Base-by-base conservation (phyloP, 2,113 vertebrate species). In the Eubucco bourcierii region DNA sequence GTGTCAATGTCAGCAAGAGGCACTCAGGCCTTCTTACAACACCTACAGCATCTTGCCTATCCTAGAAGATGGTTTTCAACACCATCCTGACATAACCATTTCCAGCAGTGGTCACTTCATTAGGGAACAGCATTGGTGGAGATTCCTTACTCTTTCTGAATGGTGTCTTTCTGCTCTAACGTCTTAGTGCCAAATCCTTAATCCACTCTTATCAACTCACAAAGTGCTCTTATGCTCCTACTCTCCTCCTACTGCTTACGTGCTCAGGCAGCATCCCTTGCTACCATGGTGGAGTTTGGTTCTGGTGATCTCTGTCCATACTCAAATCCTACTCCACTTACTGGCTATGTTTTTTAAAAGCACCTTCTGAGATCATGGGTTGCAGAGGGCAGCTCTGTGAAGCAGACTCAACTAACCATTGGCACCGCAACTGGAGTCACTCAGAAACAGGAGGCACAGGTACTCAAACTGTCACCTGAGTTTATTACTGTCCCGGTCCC, bases 361-460 rank as follows among this genome's bases (percentile, higher is more conserved):
- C 16, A 63, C 58, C 53, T 83, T 84, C 70, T 74, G 44, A 56
- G 67, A 76, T 59, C 27, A 50, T 66, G 44, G 39, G 15, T 29
- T 89, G 46, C 55, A 74, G 34, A 2, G 8, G 39, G 52, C 56
- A 74, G 60, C 12, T 77, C 65, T 80, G 65, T 37, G 72, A 68
- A 93, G 61, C 63, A 88, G 41, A 31, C 68, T 67, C 83, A 84
- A 53, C 37, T 29, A 60, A 75, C 66, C 65, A 60, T 66, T 87
- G 37, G 80, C 72, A 52, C 80, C 83, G 72, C 6, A 18, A 9
- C 47, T 81, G 84, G 63, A 91, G 50, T 71, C 58, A 23, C 65
- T 83, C 61, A 80, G 95, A 94, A 97, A 94, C 84, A 92, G 94
- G 93, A 97, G 97, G 80, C 11, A 4, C 75, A 67, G 84, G 61